Base-by-base conservation (phyloP, 2,113 vertebrate genomes). In the Nerophis lumbriciformis region DNA sequence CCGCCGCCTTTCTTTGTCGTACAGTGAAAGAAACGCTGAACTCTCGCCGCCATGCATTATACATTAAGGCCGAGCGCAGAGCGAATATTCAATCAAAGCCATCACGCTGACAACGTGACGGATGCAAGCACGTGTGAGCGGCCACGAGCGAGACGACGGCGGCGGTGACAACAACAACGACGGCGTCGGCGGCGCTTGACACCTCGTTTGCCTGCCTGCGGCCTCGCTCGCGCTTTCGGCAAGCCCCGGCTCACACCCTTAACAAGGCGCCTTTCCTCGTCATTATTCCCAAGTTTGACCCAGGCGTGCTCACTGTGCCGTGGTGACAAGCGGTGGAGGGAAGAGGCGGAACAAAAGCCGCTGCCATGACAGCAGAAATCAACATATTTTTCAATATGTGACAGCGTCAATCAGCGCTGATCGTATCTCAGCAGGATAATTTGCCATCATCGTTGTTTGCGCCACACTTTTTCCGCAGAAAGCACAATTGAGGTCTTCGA, bases 71-170 rank as follows among this genome's bases (percentile, higher is more conserved):
- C 11, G 4, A 69, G 62, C 8, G 5, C 59, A 35, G 70, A 57
- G 53, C 57, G 14, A 71, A 73, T 62, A 65, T 81, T 80, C 82
- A 80, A 85, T 85, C 82, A 85, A 68, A 80, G 68, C 64, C 79
- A 78, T 84, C 79, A 73, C 6, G 61, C 56, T 72, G 72, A 81
- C 53, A 63, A 82, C 57, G 59, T 75, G 83, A 83, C 58, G 51
- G 73, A 82, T 73, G 63, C 65, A 58, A 76, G 73, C 75, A 76
- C 21, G 82, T 79, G 65, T 44, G 77, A 79, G 77, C 79, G 68
- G 72, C 79, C 77, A 66, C 72, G 37, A 78, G 78, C 77, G 82
- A 82, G 80, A 75, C 77, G 76, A 72, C 78, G 63, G 66, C 39
- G 39, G 8, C 38, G 38, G 8, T 8, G 38, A 39, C 38, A 39